Evolutionary conservation across 2,797 vertebrate genomes (phyloP).

Genomic region (Squalus acanthias): DNA sequence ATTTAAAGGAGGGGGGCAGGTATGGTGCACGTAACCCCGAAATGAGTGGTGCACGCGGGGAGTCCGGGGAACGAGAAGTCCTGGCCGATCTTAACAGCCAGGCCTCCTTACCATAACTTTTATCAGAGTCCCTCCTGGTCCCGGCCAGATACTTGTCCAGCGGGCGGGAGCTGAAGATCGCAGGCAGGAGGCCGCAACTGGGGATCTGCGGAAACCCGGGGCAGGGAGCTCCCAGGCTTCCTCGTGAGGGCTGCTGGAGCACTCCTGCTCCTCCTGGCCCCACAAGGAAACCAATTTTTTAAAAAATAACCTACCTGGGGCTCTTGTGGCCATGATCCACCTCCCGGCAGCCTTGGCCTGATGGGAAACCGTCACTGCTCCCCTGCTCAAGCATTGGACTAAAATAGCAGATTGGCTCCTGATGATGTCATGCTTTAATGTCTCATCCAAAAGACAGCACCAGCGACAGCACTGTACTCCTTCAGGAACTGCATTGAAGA

Average conservation of each 20-base stretch:
- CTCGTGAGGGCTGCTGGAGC: neutral
- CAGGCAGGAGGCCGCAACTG: neutral
- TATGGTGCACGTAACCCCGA: neutral
- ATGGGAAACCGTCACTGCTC: neutral
- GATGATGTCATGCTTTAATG: neutral
- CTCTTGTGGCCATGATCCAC: too few relatives aligned
- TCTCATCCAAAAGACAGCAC: neutral
- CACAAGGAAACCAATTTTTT: neutral
- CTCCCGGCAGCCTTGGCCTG: neutral
- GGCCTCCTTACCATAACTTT: neutral
- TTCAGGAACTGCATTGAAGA: neutral
- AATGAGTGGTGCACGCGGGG: neutral
- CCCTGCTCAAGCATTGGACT: neutral
- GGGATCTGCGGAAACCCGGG: too few relatives aligned
- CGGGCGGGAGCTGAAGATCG: neutral
- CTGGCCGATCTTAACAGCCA: neutral
- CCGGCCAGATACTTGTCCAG: neutral
- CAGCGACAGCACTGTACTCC: neutral
- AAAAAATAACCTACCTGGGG: neutral
- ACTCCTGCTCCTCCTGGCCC: neutral
- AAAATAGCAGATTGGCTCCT: neutral
- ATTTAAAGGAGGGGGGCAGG: neutral
- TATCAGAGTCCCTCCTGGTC: neutral
- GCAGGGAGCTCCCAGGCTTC: neutral
- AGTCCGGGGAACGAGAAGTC: neutral